Evolutionary conservation across 2,888 invertebrate genomes (phyloP).

Genomic region (Heliconius sara): DNA sequence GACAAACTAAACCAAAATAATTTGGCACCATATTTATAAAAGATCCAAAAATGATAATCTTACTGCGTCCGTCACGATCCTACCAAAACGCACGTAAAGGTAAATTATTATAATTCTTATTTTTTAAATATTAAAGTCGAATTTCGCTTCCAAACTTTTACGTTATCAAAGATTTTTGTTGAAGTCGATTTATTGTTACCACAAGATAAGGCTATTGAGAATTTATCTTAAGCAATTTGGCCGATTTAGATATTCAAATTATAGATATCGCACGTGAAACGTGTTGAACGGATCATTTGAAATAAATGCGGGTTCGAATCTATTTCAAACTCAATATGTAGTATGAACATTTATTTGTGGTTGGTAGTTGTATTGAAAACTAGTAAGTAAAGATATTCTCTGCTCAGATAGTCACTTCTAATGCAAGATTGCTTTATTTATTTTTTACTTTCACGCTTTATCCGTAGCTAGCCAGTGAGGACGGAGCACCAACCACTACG

Average conservation of each 20-base stretch:
- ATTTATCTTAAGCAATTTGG: conserved; percentile 16
- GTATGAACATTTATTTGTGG: too few species aligned
- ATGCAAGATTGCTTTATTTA: too few species aligned
- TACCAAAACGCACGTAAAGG: neutral
- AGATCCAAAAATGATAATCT: conserved; percentile 12
- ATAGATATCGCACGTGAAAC: neutral
- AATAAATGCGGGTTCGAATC: neutral
- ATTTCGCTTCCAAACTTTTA: neutral
- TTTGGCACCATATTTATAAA: conserved; percentile 29
- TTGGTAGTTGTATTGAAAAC: neutral
- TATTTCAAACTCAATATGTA: neutral
- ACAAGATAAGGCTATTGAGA: conserved; percentile 11
- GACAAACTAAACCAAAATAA: conserved; percentile 33
- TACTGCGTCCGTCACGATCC: neutral
- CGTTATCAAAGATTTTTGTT: conserved; percentile 15
- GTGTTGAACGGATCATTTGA: neutral
- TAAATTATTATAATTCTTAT: neutral
- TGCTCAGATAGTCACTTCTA: too few species aligned
- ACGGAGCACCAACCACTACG: too few species aligned
- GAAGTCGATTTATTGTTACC: conserved; percentile 12
- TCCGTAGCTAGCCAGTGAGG: neutral
- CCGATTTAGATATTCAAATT: conserved; percentile 13
- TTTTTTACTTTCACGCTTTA: too few species aligned
- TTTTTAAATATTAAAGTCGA: neutral
- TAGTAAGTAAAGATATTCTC: too few species aligned